A percentile compares a stretch with the other conserved stretches of the same genome.
phyloP scores from a whole-genome alignment of 2,797 vertebrate genomes.

The Eidolon dupreanum region DNA sequence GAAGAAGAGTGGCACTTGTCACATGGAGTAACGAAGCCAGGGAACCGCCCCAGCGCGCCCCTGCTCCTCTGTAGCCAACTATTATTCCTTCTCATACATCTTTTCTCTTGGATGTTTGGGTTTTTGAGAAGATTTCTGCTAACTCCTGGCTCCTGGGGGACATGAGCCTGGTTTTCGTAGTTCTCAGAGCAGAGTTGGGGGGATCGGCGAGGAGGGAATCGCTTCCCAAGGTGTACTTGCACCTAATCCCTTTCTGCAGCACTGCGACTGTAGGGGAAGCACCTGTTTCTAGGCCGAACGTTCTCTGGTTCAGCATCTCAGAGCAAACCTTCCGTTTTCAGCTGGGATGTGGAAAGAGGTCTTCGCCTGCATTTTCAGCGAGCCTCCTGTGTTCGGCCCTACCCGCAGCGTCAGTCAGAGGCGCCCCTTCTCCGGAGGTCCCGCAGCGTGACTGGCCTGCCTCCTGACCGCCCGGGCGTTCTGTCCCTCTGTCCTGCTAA shows the following conservation, averaged over 20 bases:
- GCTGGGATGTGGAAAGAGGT: background rate
- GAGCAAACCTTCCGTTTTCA: background rate
- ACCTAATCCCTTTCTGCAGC: background rate
- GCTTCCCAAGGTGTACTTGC: too few relatives aligned
- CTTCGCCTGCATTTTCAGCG: background rate
- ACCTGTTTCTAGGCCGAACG: too few relatives aligned
- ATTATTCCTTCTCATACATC: background rate
- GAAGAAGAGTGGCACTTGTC: background rate
- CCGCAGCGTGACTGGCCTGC: background rate
- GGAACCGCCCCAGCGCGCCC: background rate
- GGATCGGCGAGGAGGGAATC: background rate
- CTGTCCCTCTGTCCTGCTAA: background rate
- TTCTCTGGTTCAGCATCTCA: background rate
- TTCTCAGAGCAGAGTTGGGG: background rate
- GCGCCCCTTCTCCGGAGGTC: background rate
- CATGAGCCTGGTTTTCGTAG: background rate
- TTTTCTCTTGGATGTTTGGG: background rate
- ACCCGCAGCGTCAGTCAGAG: background rate
- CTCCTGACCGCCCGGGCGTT: background rate
- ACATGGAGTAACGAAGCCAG: background rate
- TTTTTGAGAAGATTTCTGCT: background rate
- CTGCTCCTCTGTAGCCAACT: background rate
- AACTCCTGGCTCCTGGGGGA: too few relatives aligned
- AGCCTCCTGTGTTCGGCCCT: background rate
- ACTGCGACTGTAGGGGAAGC: background rate